Base-by-base conservation (phyloP, 2,113 vertebrate species). In the Fulmarus glacialis region DNA sequence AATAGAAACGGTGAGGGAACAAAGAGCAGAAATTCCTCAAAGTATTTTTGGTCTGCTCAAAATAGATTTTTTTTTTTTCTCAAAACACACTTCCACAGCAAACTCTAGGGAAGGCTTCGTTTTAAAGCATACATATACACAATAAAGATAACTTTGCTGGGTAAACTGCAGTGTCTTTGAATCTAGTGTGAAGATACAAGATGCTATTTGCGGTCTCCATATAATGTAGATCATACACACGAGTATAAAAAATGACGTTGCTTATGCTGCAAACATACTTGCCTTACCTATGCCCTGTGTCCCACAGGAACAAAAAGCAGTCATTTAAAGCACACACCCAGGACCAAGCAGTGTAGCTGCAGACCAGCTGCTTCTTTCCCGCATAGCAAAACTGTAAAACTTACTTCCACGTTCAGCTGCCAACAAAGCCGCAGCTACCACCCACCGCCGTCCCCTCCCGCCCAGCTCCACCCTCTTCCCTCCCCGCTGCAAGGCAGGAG, bases 121-220 rank as follows among this genome's bases (percentile, higher is more conserved):
- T 85, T 85, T 72, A 73, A 80, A 72, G 21, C 10, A 40, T 4
- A 47, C 1, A 0, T 45, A 23, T 13, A 48, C 86, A 29, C 4
- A 72, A 9, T 30, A 18, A 53, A n/a, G 48, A 34, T 18, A 70
- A 18, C 7, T 2, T 7, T 82, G 11, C 26, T 70, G 62, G 27
- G 23, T 71, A 74, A 87, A 53, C 13, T 34, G 4, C 2, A 55
- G 13, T 66, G 24, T 43, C 26, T 74, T 78, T 72, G 18, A 71
- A 72, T 47, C 18, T 48, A 40, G 5, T 16, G 13, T 32, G 30
- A 90, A 68, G 53, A 47, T 5, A 71, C 5, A 60, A 80, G 52
- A 29, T 22, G 34, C 3, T 71, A 2, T 18, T 47, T 6, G 1
- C 0, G 1, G 16, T 81, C 12, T 75, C 15, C 4, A 30, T 27